These are phyloP conservation scores for Athene cunicularia DNA, from an alignment of 2,113 vertebrate species.

Conservation along the genomic window DNA sequence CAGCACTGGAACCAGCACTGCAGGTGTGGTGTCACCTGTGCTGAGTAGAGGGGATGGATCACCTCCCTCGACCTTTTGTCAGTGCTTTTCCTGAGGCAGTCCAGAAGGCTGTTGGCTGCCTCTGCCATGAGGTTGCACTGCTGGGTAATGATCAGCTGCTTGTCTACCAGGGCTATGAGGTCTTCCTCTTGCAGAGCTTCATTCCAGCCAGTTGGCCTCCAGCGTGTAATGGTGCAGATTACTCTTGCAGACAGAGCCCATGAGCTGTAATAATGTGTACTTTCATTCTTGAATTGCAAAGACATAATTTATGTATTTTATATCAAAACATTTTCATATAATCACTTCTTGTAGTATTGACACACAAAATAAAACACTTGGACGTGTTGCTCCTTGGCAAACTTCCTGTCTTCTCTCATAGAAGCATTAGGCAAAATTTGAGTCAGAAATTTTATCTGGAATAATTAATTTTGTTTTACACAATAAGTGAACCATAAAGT, in stretches of 20 bases:
- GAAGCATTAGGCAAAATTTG: neutral
- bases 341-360: neutral
- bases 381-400: neutral
- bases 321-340: neutral
- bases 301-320: neutral
- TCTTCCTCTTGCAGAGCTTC: neutral
- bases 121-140: neutral
- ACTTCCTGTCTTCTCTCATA: neutral
- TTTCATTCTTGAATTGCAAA: neutral
- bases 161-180: neutral
- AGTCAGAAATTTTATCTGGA: neutral
- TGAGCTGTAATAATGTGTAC: neutral
- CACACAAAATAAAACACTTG: neutral
- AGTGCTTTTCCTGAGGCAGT: accelerated
- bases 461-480: neutral
- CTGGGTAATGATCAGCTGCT: neutral
- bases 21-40: neutral
- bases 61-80: neutral
- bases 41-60: neutral
- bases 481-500: neutral
- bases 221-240: neutral
- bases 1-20: neutral
- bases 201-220: neutral
- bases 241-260: neutral
- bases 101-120: neutral